Evolutionary conservation across 1,140 invertebrate species (phyloP), one percentile per base, ranked within the genome.

Genomic region (Eciton burchellii): DNA sequence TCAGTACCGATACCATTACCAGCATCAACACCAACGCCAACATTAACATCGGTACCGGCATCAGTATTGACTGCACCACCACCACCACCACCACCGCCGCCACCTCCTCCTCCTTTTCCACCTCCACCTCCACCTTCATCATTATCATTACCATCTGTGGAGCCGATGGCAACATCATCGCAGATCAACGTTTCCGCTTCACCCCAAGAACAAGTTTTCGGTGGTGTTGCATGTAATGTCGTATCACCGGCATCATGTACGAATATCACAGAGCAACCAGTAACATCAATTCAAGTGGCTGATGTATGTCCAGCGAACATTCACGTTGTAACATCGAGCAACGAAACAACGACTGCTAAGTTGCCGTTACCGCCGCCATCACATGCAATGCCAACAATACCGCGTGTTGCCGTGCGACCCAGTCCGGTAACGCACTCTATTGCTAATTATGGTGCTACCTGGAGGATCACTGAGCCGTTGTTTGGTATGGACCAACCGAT

Each of bases 351-450:
- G 0, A 68, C 89, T 11, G 14, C 87, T 0, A 91, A 90, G 43
- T 29, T 62, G 8, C 47, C 84, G 3, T 87, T 84, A 16, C 9
- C 81, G n/a, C 85, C 88, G 66, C 35, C 86, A 24, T 0, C 84
- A 2, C 89, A 91, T n/a, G 90, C 70, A 0, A 76, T 91, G n/a
- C 86, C 91, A 21, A 84, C 83, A 3, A 94, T 94, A 76, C 93
- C 93, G 0, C 85, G 92, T 8, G 92, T 94, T 0, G 92, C 93
- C 0, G 92, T 94, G 5, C 88, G 92, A 12, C 93, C 93, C 0
- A 94, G 91, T 84, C 92, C 93, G 0, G 88, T 90, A 0, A 68
- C 89, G 0, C 91, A 92, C 63, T 73, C 89, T 0, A 60, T 84
- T 14, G 29, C 73, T 0, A 90, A 76, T 84, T 73, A 85, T 3